phyloP scores from a whole-genome alignment of 2,797 vertebrate genomes.

The Cynopterus sphinx region DNA sequence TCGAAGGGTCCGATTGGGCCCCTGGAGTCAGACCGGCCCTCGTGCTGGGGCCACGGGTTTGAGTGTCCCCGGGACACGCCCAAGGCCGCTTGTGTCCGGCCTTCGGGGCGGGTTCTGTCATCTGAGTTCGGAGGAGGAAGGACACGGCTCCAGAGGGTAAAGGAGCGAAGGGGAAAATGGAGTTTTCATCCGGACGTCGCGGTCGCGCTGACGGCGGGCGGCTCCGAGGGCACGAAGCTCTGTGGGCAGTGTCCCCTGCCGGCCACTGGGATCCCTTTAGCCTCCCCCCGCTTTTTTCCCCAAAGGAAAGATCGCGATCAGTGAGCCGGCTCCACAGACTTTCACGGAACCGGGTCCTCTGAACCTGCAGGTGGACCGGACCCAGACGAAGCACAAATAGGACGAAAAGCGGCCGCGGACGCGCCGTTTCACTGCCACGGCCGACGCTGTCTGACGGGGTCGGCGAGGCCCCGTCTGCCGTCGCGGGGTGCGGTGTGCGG shows the following conservation, averaged over 20 bases:
- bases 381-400: not conserved
- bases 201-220: constrained; percentile 58
- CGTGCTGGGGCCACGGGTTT: constrained; percentile 1
- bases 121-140: constrained; percentile 50
- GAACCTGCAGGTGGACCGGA: not conserved
- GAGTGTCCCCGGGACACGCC: constrained; percentile 63
- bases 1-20: constrained; percentile 41
- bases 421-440: not conserved
- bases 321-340: constrained; percentile 44
- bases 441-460: accelerated
- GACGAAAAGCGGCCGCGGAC: not conserved
- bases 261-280: not conserved
- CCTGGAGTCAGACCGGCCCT: not conserved
- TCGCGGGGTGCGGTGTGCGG: too few species aligned
- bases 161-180: constrained; percentile 62
- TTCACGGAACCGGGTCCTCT: constrained; percentile 46
- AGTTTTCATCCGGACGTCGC: constrained; percentile 69
- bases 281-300: too few species aligned
- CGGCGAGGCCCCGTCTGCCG: accelerated
- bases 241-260: not conserved
- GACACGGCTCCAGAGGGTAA: constrained; percentile 72
- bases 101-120: constrained; percentile 54
- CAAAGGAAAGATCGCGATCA: constrained; percentile 64
- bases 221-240: constrained; percentile 33
- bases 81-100: constrained; percentile 48